phyloP scores from a whole-genome alignment of 2,888 invertebrate species.

The Oxystoma pomonae region DNA sequence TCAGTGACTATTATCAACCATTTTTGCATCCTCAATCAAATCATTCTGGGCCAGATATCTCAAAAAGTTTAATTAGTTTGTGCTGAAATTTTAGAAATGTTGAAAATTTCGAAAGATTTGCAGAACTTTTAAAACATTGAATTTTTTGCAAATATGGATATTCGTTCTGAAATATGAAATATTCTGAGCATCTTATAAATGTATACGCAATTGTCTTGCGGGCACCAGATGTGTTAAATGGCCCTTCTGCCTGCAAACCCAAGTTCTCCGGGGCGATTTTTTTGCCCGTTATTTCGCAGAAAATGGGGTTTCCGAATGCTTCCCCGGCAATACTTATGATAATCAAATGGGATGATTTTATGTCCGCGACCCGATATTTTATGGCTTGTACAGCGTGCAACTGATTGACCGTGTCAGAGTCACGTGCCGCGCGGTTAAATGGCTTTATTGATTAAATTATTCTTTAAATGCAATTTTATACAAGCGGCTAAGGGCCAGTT shows the following conservation, averaged over 20 bases:
- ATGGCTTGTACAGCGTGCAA: neutral
- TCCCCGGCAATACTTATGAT: neutral
- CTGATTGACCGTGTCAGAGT: neutral
- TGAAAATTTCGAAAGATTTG: too few relatives aligned
- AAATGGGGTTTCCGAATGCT: neutral
- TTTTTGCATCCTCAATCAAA: too few relatives aligned
- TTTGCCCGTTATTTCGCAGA: neutral
- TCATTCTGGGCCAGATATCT: too few relatives aligned
- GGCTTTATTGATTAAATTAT: too few relatives aligned
- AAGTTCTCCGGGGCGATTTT: neutral
- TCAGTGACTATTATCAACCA: too few relatives aligned
- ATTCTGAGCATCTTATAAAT: conserved; percentile 13
- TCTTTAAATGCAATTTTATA: too few relatives aligned
- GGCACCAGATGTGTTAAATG: conserved; percentile 21
- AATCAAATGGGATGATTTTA: neutral
- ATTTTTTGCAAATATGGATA: too few relatives aligned
- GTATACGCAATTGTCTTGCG: conserved; percentile 23
- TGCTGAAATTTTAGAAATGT: too few relatives aligned
- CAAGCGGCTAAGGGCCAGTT: too few relatives aligned
- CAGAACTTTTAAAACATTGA: too few relatives aligned
- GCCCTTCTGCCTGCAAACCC: conserved; percentile 5
- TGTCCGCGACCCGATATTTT: neutral
- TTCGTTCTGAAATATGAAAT: neutral
- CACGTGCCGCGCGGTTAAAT: neutral
- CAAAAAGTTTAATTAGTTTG: too few relatives aligned